Evolutionary conservation across 2,797 vertebrate genomes (phyloP), one percentile per base, ranked within the genome.

Genomic region (Serranus cabrilla): DNA sequence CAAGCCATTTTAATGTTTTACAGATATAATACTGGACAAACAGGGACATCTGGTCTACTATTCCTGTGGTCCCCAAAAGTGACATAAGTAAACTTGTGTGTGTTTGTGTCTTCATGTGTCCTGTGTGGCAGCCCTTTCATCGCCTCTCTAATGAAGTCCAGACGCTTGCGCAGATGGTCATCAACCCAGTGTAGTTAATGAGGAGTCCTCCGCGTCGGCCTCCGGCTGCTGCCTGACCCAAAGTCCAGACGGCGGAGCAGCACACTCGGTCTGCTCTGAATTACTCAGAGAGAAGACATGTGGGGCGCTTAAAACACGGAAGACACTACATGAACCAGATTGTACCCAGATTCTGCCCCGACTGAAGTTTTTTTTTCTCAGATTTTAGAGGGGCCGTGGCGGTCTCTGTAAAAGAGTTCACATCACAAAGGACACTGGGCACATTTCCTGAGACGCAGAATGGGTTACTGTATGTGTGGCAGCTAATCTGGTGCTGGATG

Each of bases 101-200:
- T 46, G 63, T 76, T 39, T 52, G 40, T 47, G 37, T 39, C 21
- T 62, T 34, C 20, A 2, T 71, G 45, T 69, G 46, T 63, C 60
- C 52, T 60, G n/a, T 75, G 76, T 55, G 62, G 80, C 58, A 66
- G 68, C 67, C 55, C 74, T 78, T 68, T 86, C 84, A 74, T 78
- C 58, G 20, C 43, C 73, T 74, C 66, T 57, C 62, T 89, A 87
- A 90, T 89, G 78, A 88, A 80, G 84, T 79, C 84, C 87, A 90
- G 87, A 84, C 71, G 55, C 78, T 80, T 62, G 2, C 25, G 52
- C 89, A 90, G 86, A 91, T 91, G 85, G 81, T 78, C 80, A 89
- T 85, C 77, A 50, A 39, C 73, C 72, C 79, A 61, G 65, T 75
- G 71, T 64, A 61, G 64, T 82, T 75, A 86, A 80, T 49, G 80